Evolutionary conservation across 2,888 invertebrate species (phyloP).

Genomic region (Drosophila phalerata): DNA sequence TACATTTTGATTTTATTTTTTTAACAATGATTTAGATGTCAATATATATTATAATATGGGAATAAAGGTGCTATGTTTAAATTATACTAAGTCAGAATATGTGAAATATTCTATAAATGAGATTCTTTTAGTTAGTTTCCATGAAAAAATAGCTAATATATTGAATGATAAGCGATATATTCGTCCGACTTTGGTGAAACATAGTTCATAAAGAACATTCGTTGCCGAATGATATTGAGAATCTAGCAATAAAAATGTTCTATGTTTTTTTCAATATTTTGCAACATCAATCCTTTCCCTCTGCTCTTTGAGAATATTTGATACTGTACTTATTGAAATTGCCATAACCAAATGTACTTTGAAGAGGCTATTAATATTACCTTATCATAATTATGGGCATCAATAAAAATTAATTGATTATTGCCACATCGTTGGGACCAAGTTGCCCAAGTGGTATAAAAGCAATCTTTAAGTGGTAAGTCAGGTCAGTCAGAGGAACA

Average conservation of each 20-base stretch:
- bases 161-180: not conserved
- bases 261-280: not conserved
- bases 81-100: too few relatives aligned
- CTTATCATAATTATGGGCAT: slow-evolving; percentile 34
- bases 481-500: slow-evolving; percentile 36
- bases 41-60: too few relatives aligned
- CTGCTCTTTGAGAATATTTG: slow-evolving; percentile 4
- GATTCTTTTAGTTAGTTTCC: too few relatives aligned
- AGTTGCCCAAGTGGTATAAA: slow-evolving; percentile 51
- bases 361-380: slow-evolving; percentile 11
- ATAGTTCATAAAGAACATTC: too few relatives aligned
- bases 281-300: not conserved
- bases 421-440: slow-evolving; percentile 23
- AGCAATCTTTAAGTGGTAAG: slow-evolving; percentile 11
- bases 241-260: not conserved
- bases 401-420: slow-evolving; percentile 56
- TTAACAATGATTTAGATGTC: too few relatives aligned
- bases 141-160: not conserved
- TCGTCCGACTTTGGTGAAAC: too few relatives aligned
- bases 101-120: too few relatives aligned
- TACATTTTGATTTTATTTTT: not conserved
- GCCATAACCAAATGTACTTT: not conserved
- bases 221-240: too few relatives aligned
- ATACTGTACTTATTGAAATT: slow-evolving; percentile 9
- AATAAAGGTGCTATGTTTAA: too few relatives aligned